Percentiles rank a stretch among this genome's conserved stretches.
These are phyloP conservation scores for Lytechinus variegatus DNA, from an alignment of 35 echinoderm and acorn worm species.

Conservation along the genomic window DNA sequence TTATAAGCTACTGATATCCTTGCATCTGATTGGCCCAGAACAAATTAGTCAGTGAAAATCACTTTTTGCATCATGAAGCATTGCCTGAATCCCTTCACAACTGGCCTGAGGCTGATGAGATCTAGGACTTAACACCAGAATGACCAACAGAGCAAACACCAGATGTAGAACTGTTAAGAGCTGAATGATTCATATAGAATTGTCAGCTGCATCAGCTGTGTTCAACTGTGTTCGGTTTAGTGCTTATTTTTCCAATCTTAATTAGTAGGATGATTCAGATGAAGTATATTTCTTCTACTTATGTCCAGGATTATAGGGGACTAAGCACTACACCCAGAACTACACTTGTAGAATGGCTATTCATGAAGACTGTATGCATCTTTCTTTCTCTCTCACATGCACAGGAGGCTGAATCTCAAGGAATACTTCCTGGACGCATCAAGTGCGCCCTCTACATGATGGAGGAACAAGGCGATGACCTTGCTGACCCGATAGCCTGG, in stretches of 20 bases:
- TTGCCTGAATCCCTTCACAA: too few relatives aligned
- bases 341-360: too few relatives aligned
- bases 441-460: background rate
- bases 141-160: too few relatives aligned
- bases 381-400: background rate
- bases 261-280: background rate
- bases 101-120: too few relatives aligned
- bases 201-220: too few relatives aligned
- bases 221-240: background rate
- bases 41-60: too few relatives aligned
- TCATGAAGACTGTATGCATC: background rate
- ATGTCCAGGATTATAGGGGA: background rate
- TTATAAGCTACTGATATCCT: too few relatives aligned
- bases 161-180: too few relatives aligned
- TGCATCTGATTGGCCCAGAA: too few relatives aligned
- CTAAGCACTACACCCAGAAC: background rate
- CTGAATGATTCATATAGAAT: too few relatives aligned
- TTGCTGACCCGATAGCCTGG: background rate
- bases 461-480: background rate
- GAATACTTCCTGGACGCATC: background rate
- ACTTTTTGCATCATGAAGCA: too few relatives aligned
- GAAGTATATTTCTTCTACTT: background rate
- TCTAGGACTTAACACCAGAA: too few relatives aligned
- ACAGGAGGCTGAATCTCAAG: conserved; percentile 46
- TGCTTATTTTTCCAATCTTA: background rate